These are phyloP conservation scores for Lamprotornis superbus DNA, from an alignment of 2,113 vertebrate genomes.

Conservation along the genomic window DNA sequence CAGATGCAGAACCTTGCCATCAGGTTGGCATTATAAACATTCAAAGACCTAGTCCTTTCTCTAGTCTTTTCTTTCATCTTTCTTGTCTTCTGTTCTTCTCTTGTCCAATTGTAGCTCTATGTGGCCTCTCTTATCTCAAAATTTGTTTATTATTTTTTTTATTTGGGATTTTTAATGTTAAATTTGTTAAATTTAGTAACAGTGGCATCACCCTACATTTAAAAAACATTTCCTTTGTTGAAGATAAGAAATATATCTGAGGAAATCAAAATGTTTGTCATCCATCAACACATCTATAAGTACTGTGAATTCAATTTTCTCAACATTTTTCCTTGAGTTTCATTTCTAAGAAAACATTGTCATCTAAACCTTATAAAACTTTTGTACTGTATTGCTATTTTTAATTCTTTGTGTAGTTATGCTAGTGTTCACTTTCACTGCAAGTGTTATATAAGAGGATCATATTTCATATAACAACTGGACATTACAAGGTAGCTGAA, in stretches of 20 bases:
- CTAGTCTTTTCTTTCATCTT: background rate
- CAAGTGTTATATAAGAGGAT: background rate
- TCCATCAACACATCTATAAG: background rate
- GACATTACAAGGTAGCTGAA: background rate
- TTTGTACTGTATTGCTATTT: background rate
- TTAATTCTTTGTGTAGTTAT: background rate
- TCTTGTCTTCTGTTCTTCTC: background rate
- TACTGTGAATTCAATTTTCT: background rate
- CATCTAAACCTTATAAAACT: background rate
- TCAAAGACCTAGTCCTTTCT: background rate
- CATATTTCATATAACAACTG: background rate
- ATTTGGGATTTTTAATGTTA: background rate
- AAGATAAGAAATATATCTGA: background rate
- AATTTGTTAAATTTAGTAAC: background rate
- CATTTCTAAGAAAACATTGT: background rate
- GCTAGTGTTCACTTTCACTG: background rate
- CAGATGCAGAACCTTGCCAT: background rate
- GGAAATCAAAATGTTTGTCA: background rate
- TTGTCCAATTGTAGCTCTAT: background rate
- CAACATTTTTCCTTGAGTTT: background rate
- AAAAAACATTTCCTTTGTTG: background rate
- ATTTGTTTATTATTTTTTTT: background rate
- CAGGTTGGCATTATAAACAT: background rate
- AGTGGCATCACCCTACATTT: accelerated
- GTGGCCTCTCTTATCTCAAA: background rate